Conservation (phyloP, 2,797 vertebrate species). For the Orestias chungarensis region DNA sequence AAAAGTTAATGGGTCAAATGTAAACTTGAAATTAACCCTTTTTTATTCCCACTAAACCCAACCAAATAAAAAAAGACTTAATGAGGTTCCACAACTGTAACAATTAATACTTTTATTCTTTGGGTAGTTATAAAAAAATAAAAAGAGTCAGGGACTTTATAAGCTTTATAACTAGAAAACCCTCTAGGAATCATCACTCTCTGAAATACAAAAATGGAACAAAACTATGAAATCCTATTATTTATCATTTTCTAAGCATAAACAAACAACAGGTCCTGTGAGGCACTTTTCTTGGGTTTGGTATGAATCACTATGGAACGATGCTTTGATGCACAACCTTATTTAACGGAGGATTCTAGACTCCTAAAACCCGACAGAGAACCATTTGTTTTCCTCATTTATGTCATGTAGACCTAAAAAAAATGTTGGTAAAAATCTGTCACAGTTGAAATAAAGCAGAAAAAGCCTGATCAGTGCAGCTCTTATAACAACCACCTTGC, state of each 20-base stretch:
- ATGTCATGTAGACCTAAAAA: background rate
- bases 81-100: constrained; percentile 21
- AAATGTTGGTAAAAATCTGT: background rate
- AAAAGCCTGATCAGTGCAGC: background rate
- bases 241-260: background rate
- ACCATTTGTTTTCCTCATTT: background rate
- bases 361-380: too few relatives aligned
- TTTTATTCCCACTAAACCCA: background rate
- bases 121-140: constrained; percentile 43
- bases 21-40: background rate
- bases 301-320: background rate
- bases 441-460: background rate
- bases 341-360: background rate
- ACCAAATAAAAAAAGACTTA: constrained; percentile 4
- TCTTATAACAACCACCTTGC: constrained; percentile 35
- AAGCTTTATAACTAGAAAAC: background rate
- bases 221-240: background rate
- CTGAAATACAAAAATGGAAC: too few relatives aligned
- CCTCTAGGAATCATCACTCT: background rate
- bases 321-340: background rate
- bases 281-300: constrained; percentile 1
- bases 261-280: background rate
- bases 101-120: constrained; percentile 56
- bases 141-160: constrained; percentile 21
- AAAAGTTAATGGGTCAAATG: background rate